Evolutionary conservation across 2,888 invertebrate genomes (phyloP).

Genomic region (Watsonalla cultraria): DNA sequence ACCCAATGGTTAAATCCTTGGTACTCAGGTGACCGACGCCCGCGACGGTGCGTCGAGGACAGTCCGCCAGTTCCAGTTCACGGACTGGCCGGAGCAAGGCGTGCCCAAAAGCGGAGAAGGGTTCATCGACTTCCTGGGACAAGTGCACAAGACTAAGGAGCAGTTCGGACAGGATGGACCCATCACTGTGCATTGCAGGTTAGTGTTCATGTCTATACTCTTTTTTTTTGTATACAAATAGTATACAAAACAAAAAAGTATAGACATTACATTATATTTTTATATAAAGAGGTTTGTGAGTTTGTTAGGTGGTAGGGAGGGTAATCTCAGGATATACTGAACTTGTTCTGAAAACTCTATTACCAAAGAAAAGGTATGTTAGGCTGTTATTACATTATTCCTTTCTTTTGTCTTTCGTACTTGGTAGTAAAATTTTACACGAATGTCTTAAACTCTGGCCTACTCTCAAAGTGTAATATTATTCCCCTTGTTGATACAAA

Average conservation of each 20-base stretch:
- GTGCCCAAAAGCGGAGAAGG: constrained; percentile 99
- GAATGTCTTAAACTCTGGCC: too few species aligned
- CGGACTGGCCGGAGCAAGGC: constrained; percentile 97
- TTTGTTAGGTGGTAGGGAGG: neutral
- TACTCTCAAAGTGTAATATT: too few species aligned
- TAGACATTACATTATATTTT: too few species aligned
- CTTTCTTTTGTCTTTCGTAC: too few species aligned
- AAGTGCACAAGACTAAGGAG: constrained; percentile 99
- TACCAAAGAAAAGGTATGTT: too few species aligned
- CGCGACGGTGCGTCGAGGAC: constrained; percentile 97
- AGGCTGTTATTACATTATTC: too few species aligned
- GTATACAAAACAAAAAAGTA: too few species aligned
- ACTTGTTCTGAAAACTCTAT: too few species aligned
- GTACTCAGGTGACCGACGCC: constrained; percentile 91
- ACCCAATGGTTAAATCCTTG: neutral
- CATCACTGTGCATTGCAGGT: constrained; percentile 98
- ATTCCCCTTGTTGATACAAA: too few species aligned
- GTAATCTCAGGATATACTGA: too few species aligned
- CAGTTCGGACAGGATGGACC: constrained; percentile 99
- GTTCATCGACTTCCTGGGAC: constrained; percentile 99
- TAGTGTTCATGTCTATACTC: neutral
- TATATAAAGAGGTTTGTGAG: neutral
- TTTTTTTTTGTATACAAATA: too few species aligned
- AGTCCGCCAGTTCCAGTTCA: constrained; percentile 97
- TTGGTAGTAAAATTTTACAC: too few species aligned